Evolutionary conservation across 2,113 vertebrate species (phyloP).

Genomic region (Gallinago jamesoni): DNA sequence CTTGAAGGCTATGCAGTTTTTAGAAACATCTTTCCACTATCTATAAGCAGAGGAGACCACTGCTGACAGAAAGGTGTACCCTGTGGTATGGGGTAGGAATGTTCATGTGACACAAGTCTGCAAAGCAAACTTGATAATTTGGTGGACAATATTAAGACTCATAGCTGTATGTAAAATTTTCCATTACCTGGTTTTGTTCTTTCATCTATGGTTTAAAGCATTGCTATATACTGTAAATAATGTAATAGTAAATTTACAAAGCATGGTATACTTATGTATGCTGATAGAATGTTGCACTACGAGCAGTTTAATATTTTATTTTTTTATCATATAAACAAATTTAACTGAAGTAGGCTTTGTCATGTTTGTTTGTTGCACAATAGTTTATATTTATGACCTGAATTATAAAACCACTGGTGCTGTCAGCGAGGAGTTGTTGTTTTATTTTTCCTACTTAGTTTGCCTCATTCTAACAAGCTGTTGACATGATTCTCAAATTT

Average conservation of each 20-base stretch:
- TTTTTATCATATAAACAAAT: constrained; percentile 61
- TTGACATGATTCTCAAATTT: neutral
- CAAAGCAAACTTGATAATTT: neutral
- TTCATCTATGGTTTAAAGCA: constrained; percentile 11
- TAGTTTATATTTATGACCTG: constrained; percentile 35
- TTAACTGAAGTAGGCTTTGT: constrained; percentile 38
- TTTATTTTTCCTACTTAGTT: neutral
- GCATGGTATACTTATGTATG: constrained; percentile 66
- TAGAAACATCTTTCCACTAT: constrained; percentile 46
- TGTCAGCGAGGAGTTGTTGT: neutral
- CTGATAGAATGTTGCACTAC: constrained; percentile 62
- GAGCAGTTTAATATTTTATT: constrained; percentile 64
- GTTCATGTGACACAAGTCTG: neutral
- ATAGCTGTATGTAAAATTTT: constrained; percentile 58
- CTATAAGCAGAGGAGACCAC: constrained; percentile 27
- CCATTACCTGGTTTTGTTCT: constrained; percentile 23
- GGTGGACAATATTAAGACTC: constrained; percentile 32
- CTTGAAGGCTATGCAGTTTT: constrained; percentile 61
- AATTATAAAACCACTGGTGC: constrained; percentile 28
- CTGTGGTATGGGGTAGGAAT: neutral
- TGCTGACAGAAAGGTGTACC: neutral
- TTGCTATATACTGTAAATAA: constrained; percentile 51
- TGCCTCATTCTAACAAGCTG: neutral
- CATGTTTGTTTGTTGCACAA: constrained; percentile 26
- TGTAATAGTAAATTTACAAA: constrained; percentile 27